Conservation (phyloP, 2,797 vertebrate species). For the Amniataba percoides region DNA sequence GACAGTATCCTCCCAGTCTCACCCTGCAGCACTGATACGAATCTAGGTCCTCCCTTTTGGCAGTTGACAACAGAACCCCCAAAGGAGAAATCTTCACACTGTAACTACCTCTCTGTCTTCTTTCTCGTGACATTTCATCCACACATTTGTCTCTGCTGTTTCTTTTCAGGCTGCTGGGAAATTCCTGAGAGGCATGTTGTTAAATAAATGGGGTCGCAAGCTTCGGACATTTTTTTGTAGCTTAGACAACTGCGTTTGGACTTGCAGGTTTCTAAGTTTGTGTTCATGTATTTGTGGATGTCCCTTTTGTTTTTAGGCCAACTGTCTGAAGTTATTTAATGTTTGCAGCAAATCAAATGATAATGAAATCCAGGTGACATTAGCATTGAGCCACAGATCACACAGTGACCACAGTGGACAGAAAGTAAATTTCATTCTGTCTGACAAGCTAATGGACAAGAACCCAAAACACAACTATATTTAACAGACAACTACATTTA, state of each 20-base stretch:
- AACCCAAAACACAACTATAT: neutral
- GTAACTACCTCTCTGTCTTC: constrained; percentile 56
- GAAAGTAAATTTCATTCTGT: too few relatives aligned
- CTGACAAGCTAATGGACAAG: neutral
- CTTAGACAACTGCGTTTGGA: constrained; percentile 12
- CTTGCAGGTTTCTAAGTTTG: constrained; percentile 2
- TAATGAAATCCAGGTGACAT: neutral
- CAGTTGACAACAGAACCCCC: constrained; percentile 54
- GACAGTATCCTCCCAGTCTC: constrained; percentile 45
- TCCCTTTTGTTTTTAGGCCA: constrained; percentile 22
- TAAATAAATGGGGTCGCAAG: constrained; percentile 42
- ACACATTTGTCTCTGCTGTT: constrained; percentile 49
- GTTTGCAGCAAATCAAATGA: too few relatives aligned
- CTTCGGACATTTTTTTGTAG: constrained; percentile 16
- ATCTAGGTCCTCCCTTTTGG: constrained; percentile 61
- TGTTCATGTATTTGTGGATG: constrained; percentile 11
- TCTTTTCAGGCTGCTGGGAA: constrained; percentile 49
- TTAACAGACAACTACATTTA: too few relatives aligned
- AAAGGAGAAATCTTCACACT: constrained; percentile 55
- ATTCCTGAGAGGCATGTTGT: constrained; percentile 61
- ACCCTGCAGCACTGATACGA: constrained; percentile 47
- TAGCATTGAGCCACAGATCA: neutral
- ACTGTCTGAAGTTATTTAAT: neutral
- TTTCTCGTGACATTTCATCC: constrained; percentile 50
- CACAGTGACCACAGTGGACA: too few relatives aligned